These are phyloP conservation scores for Cataglyphis rosenhaueri DNA, from an alignment of 2,888 invertebrate genomes.

Conservation along the genomic window DNA sequence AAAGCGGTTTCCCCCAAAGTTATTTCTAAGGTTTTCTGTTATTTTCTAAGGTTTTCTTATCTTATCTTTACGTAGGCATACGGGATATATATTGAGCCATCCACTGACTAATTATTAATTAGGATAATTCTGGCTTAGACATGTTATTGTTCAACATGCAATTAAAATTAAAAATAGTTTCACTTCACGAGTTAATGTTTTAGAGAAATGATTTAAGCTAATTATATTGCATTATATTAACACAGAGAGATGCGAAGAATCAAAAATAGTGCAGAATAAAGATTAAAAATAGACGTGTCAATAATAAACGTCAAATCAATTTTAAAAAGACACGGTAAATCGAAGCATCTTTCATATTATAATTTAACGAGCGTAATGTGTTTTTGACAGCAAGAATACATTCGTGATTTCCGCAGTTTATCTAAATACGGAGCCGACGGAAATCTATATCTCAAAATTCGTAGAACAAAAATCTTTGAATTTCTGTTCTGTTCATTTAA, in stretches of 20 bases:
- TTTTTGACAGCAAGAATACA: constrained; percentile 45
- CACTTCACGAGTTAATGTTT: background rate
- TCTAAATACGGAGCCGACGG: constrained; percentile 34
- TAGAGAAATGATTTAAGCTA: constrained; percentile 6
- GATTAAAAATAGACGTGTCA: constrained; percentile 43
- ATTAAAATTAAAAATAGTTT: background rate
- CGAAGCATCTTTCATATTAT: constrained; percentile 35
- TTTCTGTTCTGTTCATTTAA: constrained; percentile 19
- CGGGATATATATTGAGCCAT: background rate
- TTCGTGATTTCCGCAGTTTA: constrained; percentile 23
- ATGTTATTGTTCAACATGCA: background rate
- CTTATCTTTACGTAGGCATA: background rate
- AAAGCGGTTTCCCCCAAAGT: background rate
- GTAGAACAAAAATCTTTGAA: constrained; percentile 9
- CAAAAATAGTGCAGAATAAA: constrained; percentile 15
- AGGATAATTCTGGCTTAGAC: background rate
- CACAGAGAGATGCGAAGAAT: background rate
- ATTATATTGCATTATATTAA: constrained; percentile 7
- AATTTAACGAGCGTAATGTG: constrained; percentile 39
- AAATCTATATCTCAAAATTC: constrained; percentile 32
- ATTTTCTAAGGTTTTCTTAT: background rate
- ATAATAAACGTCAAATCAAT: constrained; percentile 23
- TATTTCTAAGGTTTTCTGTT: background rate
- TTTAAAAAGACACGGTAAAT: constrained; percentile 41
- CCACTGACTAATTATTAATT: background rate